These are phyloP conservation scores for Acanthaster planci DNA, from an alignment of 35 echinoderm and acorn worm species.

Conservation along the genomic window DNA sequence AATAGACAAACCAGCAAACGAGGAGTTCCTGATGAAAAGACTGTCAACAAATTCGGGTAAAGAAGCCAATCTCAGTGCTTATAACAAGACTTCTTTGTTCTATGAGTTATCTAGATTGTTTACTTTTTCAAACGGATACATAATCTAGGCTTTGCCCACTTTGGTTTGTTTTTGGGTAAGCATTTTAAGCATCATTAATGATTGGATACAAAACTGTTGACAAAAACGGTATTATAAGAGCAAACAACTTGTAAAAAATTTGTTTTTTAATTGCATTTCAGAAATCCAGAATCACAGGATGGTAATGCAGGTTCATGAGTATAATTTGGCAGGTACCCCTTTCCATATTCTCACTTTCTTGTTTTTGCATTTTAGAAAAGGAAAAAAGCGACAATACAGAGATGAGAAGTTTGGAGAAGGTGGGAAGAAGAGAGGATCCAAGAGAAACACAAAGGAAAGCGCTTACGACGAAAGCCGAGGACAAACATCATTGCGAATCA, in stretches of 20 bases:
- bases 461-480: conserved; percentile 37
- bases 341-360: not conserved
- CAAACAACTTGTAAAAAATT: too few relatives aligned
- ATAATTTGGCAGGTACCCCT: too few relatives aligned
- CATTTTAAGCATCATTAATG: too few relatives aligned
- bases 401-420: conserved; percentile 86
- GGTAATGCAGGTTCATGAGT: too few relatives aligned
- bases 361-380: conserved; percentile 32
- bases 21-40: conserved; percentile 11
- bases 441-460: conserved; percentile 64
- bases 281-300: too few relatives aligned
- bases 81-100: not conserved
- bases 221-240: too few relatives aligned
- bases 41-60: not conserved
- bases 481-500: conserved; percentile 36
- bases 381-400: conserved; percentile 72
- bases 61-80: not conserved
- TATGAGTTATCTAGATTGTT: too few relatives aligned
- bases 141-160: too few relatives aligned
- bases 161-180: too few relatives aligned
- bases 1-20: not conserved
- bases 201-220: too few relatives aligned
- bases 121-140: too few relatives aligned
- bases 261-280: too few relatives aligned
- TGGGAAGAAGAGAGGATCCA: conserved; percentile 69